Evolutionary conservation across 2,888 invertebrate genomes (phyloP).

Genomic region (Amaurobius ferox): DNA sequence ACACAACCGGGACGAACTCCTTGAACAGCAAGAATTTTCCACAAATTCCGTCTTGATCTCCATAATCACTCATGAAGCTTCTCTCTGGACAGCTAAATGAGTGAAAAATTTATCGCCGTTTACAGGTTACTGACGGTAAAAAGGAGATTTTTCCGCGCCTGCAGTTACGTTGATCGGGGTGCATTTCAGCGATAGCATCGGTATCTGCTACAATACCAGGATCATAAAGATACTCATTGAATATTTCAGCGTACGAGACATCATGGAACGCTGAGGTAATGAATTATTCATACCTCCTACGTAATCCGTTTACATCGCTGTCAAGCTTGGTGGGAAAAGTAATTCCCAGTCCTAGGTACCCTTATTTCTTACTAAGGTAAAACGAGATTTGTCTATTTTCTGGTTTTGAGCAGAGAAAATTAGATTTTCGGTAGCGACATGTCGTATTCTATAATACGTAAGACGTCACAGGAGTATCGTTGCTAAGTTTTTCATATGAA

Average conservation of each 20-base stretch:
- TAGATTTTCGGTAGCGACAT: not conserved
- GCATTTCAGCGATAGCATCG: not conserved
- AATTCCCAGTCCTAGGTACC: not conserved
- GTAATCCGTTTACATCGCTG: conserved; percentile 1
- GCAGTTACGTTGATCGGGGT: not conserved
- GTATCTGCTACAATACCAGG: not conserved
- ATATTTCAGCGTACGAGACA: not conserved
- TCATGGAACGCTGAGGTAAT: not conserved
- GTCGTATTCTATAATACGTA: not conserved
- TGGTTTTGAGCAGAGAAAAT: not conserved
- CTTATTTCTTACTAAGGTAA: not conserved
- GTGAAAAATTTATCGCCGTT: no score
- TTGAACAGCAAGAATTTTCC: no score
- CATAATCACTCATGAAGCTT: no score
- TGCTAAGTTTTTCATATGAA: not conserved
- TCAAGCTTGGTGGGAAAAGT: not conserved
- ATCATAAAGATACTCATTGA: not conserved
- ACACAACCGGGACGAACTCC: no score
- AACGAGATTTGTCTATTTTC: not conserved
- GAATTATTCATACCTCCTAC: not conserved
- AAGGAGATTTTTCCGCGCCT: not conserved
- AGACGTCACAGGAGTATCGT: not conserved
- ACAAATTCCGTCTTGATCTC: no score
- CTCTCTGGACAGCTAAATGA: no score
- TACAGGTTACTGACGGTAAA: not conserved